Base-by-base conservation (phyloP, 2,888 invertebrate genomes). In the Ectobius pallidus region DNA sequence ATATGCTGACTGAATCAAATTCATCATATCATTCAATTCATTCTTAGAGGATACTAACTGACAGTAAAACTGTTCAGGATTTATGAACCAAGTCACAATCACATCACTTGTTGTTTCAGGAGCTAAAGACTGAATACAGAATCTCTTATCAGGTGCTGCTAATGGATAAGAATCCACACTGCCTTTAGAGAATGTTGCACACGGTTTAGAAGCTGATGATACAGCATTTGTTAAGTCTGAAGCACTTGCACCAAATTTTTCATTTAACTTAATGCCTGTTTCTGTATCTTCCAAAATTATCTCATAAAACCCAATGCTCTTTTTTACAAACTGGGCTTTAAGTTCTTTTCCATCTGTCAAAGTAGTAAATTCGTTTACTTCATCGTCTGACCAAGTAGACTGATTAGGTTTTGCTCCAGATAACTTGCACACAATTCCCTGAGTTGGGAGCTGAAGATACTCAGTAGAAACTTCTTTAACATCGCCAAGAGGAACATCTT, bases 81-180 rank as follows among this genome's bases (percentile, higher is more conserved):
- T 90, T 70, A 90, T 87, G 79, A 92, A 92, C 93, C 93, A 93
- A 1, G 90, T 89, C 46, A 93, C 86, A 1, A 86, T 85, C 0
- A 91, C 85, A 72, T 88, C 86, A 69, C 88, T 87, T 69, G 85
- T 86, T 0, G 83, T 82, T 18, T 87, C 88, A 0, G 85, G 80
- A 22, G 86, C 84, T 2, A 90, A 81, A 0, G 82, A 78, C 0
- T 84, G 83, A 3, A 85, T 83, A 0, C 77, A 70, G 82, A 88
- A 90, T 0, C 84, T 81, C 0, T 84, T 84, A 11, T 86, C 84
- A 0, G 86, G 74, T 0, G 87, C 77, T 9, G 87, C 81, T 55
- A 58, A 2, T 30, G 34, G 6, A 11, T 7, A 34, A 34, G 34
- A 34, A 7, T 34, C 34, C 6, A 34, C 34, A 34, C 34, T 7